phyloP scores from a whole-genome alignment of 2,797 vertebrate genomes.

The Tokudaia muenninki region DNA sequence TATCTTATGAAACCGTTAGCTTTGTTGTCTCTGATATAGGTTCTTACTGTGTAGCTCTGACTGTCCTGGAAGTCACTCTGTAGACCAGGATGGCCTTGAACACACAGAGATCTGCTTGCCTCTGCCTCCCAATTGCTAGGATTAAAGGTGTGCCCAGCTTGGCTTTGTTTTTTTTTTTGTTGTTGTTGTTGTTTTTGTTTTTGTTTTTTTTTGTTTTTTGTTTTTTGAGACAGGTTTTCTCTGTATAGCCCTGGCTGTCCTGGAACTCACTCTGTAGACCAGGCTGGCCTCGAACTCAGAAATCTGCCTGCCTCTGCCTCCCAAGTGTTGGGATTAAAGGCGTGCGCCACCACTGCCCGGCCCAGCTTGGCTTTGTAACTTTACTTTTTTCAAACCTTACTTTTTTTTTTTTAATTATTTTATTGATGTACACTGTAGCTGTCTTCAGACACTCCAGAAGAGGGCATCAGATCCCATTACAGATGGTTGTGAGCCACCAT shows the following conservation, averaged over 20 bases:
- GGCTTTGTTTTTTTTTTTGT: no score
- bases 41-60: neutral
- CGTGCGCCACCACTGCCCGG: no score
- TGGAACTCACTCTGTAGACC: neutral
- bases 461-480: no score
- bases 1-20: neutral
- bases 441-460: no score
- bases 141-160: neutral
- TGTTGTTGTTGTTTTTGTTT: no score
- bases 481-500: no score
- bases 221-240: no score
- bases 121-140: neutral
- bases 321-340: neutral
- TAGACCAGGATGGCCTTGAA: neutral
- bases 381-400: no score
- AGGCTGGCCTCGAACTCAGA: neutral
- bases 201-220: no score
- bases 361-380: neutral
- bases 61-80: neutral
- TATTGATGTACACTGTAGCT: no score
- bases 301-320: neutral
- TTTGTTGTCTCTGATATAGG: neutral
- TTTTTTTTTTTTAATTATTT: no score
- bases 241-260: neutral
- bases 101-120: neutral